These are phyloP conservation scores for Zaprionus capensis DNA, from an alignment of 1,140 invertebrate genomes.

Conservation along the genomic window DNA sequence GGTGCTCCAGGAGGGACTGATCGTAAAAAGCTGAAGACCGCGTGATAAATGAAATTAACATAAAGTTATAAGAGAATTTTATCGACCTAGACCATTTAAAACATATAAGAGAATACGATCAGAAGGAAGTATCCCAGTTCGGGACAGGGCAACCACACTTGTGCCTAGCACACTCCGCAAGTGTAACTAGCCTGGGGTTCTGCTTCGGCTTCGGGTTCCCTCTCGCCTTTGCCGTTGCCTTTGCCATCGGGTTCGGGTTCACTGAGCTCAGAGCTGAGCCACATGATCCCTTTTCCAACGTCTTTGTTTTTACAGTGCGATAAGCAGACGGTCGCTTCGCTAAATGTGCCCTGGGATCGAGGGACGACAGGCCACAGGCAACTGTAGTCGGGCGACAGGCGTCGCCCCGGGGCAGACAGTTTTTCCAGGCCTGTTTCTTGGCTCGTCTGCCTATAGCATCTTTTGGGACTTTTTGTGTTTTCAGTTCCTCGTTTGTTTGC, in stretches of 20 bases:
- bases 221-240: neutral
- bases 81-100: slow-evolving; percentile 13
- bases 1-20: slow-evolving; percentile 34
- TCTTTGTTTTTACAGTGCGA: slow-evolving; percentile 76
- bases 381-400: slow-evolving; percentile 2
- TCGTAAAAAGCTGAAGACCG: slow-evolving; percentile 70
- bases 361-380: neutral
- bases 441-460: slow-evolving; percentile 33
- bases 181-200: slow-evolving; percentile 50
- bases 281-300: slow-evolving; percentile 71
- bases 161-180: slow-evolving; percentile 80
- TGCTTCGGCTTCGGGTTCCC: too few species aligned
- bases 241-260: slow-evolving; percentile 57
- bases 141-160: slow-evolving; percentile 48
- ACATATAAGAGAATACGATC: slow-evolving; percentile 1
- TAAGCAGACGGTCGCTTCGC: slow-evolving; percentile 50
- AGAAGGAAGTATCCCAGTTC: neutral
- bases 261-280: slow-evolving; percentile 50
- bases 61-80: slow-evolving; percentile 61
- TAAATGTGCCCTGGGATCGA: slow-evolving; percentile 18
- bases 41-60: slow-evolving; percentile 76
- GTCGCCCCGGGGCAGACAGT: slow-evolving; percentile 13
- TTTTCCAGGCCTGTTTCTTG: slow-evolving; percentile 44
- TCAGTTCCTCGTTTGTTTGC: slow-evolving; percentile 53
- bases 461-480: slow-evolving; percentile 30